Base-by-base conservation (phyloP, 2,113 vertebrate genomes). In the Potamarius usumacintae region DNA sequence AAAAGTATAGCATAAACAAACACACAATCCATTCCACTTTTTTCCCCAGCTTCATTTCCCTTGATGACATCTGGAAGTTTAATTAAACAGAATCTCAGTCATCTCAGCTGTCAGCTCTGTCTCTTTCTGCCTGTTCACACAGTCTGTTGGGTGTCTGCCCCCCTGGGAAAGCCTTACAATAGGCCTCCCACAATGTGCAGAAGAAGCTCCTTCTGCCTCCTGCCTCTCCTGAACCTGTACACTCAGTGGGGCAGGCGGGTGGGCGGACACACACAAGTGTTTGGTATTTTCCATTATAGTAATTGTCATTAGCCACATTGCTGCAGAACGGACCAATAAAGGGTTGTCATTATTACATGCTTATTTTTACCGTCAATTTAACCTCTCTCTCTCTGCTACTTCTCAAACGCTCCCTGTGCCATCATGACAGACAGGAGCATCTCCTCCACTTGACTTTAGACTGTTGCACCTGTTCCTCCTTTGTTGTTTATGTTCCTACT, bases 51-150 rank as follows among this genome's bases (percentile, higher is more conserved):
- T 67, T 81, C 83, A 53, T 86, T 84, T 88, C 80, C 87, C 89
- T 93, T 91, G 88, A 92, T 91, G 88, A 90, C 72, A 89, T 93
- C 92, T 92, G 90, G 93, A 83, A 93, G 92, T 94, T 94, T 94
- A 94, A 95, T 95, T 94, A 94, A 94, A 93, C 71, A 69, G 85
- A 92, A 90, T 93, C 91, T 88, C 86, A 85, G 20, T 88, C 90
- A 91, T 93, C 91, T 92, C 93, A 94, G 91, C 92, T 92, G 90
- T 93, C 91, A 91, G 89, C 88, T 86, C 90, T 53, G 83, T 89
- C 86, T 89, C 85, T 91, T 30, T 20, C 89, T 92, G 90, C 88
- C 91, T 89, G 90, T 87, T 92, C 86, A 72, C 82, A 74, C 62
- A 69, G 63, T 63, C 52, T 55, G 52, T 65, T 86, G 77, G 82